Base-by-base conservation (phyloP, 1,140 invertebrate species). In the Drosophila quadrilineata region DNA sequence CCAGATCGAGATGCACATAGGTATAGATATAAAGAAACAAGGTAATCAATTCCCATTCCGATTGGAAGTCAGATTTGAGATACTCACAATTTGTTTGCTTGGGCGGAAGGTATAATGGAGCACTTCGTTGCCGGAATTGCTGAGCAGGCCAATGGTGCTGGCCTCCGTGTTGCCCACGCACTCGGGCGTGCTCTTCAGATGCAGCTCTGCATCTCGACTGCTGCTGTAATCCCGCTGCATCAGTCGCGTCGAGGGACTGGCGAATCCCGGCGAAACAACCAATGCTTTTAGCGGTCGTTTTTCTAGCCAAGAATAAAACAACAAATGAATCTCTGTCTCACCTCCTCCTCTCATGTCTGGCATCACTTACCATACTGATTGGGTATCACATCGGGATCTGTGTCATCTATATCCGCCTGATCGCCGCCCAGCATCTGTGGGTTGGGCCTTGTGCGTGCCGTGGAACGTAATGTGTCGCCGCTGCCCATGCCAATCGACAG, bases 301-400 rank as follows among this genome's bases (percentile, higher is more conserved):
- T 64, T 90, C 89, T 90, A 54, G 8, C 0, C 6, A 12, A 67
- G 50, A 12, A 0, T 10, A 26, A 41, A 36, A 3, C 1, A 2
- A 22, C 1, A 43, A 71, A 3, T 5, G 14, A 31, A 4, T 9
- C 9, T 6, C 46, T 16, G 9, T 19, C 6, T 8, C 2, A 17
- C 8, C 1, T 8, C 0, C 6, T 21, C 5, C 3, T 19, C 1
- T 14, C 3, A 17, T 17, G 3, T 9, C 3, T 10, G 21, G n/a
- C n/a, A n/a, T 19, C 12, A 89, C 92, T 93, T 89, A 95, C 95
- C 95, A 91, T 95, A 95, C 91, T 95, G 94, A 91, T 94, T 95
- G 65, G 94, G 94, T 90, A 96, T 95, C 71, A 96, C 95, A 90
- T 96, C 95, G 10, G 95, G 95, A 91, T 96, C 93, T 19, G 93